A percentile compares a stretch with the other conserved stretches of the same genome.
phyloP scores from a whole-genome alignment of 64 coral and sea anemone genomes.

The Pocillopora damicornis region DNA sequence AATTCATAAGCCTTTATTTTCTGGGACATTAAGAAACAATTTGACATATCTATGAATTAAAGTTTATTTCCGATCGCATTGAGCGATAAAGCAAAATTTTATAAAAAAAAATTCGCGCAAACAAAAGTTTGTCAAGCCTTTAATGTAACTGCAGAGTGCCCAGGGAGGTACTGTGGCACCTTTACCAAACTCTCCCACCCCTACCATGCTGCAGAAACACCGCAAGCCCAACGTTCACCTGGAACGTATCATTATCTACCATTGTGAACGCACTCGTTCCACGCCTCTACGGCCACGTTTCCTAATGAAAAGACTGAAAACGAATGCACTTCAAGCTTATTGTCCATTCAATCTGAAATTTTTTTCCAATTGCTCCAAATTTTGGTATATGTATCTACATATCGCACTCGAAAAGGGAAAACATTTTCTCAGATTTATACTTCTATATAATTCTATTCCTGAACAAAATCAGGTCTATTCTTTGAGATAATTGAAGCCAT shows the following conservation, averaged over 20 bases:
- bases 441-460: slow-evolving; percentile 3
- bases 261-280: neutral
- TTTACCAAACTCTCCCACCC: neutral
- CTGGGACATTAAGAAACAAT: neutral
- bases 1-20: neutral
- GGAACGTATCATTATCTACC: slow-evolving; percentile 24
- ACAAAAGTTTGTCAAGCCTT: neutral
- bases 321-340: no score
- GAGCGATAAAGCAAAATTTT: neutral
- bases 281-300: neutral
- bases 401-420: neutral
- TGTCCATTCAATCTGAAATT: neutral
- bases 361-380: slow-evolving; percentile 3
- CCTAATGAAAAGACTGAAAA: neutral
- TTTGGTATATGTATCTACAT: neutral
- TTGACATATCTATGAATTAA: slow-evolving; percentile 5
- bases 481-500: slow-evolving; percentile 5
- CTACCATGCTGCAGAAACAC: neutral
- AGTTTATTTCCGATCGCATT: neutral
- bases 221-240: slow-evolving; percentile 4
- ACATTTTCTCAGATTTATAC: neutral
- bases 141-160: neutral
- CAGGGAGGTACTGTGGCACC: neutral
- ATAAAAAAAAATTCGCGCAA: slow-evolving; percentile 4
- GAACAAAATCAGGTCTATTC: neutral